Conservation (phyloP, 2,113 vertebrate genomes). For the Phylloscopus whistleri region DNA sequence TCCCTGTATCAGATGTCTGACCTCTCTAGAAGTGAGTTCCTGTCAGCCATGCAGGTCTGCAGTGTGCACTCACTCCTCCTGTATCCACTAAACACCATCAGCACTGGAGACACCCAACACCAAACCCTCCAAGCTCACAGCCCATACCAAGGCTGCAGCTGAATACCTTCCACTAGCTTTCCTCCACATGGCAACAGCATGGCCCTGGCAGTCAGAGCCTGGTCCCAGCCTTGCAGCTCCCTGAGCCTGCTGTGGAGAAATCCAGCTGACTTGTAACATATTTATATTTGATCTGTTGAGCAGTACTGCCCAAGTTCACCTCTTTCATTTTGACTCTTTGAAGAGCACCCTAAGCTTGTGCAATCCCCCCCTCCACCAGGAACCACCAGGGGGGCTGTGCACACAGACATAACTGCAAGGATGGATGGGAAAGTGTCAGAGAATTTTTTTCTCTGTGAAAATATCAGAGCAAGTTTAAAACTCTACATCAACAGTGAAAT, state of each 20-base stretch:
- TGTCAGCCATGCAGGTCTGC: background rate
- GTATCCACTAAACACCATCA: rapidly evolving
- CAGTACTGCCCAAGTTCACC: background rate
- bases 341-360: background rate
- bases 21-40: background rate
- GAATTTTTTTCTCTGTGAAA: background rate
- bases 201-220: background rate
- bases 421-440: background rate
- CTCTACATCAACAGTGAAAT: background rate
- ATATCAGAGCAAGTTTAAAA: background rate
- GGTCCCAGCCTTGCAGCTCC: background rate
- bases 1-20: background rate
- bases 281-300: background rate
- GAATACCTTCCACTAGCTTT: background rate
- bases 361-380: background rate
- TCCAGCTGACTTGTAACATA: background rate
- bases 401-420: background rate
- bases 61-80: background rate
- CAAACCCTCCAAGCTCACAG: background rate
- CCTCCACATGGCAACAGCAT: background rate
- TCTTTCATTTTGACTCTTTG: background rate
- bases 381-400: background rate
- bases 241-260: background rate
- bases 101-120: background rate
- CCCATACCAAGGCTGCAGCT: background rate